phyloP scores from a whole-genome alignment of 2,113 vertebrate species.

The Procavia capensis region DNA sequence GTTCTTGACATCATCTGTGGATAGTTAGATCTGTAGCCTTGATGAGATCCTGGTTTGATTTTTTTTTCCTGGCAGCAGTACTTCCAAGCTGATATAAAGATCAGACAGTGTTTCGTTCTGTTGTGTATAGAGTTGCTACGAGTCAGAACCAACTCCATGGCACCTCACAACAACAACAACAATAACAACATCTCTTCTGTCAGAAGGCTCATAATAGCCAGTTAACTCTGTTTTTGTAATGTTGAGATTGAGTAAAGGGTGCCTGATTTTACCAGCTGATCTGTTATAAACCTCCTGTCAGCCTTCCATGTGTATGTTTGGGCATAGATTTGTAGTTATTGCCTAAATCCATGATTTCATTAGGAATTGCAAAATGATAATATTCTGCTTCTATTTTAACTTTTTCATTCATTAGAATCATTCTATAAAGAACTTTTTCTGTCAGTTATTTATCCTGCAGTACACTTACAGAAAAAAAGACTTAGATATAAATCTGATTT shows the following conservation, averaged over 20 bases:
- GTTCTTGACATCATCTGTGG: background rate
- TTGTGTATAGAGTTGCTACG: too few species aligned
- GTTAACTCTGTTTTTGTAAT: background rate
- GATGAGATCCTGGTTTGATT: background rate
- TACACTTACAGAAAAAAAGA: background rate
- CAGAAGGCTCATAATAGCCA: background rate
- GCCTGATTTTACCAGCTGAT: background rate
- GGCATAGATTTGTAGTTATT: too few species aligned
- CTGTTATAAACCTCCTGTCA: background rate
- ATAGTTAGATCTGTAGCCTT: background rate
- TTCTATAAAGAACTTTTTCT: too few species aligned
- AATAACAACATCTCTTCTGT: too few species aligned
- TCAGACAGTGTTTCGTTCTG: too few species aligned
- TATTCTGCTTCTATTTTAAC: conserved; percentile 31
- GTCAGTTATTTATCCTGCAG: background rate
- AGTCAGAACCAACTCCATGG: too few species aligned
- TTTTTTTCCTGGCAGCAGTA: background rate
- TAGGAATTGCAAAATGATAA: background rate
- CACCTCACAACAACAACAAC: too few species aligned
- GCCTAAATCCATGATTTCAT: background rate
- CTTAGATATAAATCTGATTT: conserved; percentile 14
- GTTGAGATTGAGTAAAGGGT: background rate
- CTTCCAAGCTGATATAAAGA: background rate
- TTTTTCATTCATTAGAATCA: background rate
- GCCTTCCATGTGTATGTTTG: too few species aligned